Conservation (phyloP, 1,140 invertebrate species). For the Listronotus bonariensis region DNA sequence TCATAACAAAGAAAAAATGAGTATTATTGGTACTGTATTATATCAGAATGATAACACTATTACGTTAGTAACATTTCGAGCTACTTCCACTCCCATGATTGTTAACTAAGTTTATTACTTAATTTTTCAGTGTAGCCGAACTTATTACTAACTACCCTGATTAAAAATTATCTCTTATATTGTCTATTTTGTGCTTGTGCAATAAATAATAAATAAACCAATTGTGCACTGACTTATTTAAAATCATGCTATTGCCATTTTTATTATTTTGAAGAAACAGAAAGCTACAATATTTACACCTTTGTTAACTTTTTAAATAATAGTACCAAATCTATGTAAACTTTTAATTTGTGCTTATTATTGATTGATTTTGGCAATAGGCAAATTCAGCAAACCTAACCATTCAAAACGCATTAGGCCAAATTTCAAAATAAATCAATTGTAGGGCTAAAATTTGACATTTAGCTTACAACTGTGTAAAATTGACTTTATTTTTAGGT, state of each 20-base stretch:
- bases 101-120: background rate
- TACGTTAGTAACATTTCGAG: slow-evolving; percentile 5
- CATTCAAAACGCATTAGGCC: too few relatives aligned
- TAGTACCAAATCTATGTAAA: too few relatives aligned
- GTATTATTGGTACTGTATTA: slow-evolving; percentile 41
- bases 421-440: too few relatives aligned
- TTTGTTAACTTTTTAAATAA: too few relatives aligned
- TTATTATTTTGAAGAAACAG: too few relatives aligned
- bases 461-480: too few relatives aligned
- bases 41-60: slow-evolving; percentile 25
- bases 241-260: slow-evolving; percentile 9
- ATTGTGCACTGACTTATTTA: background rate
- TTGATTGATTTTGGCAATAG: too few relatives aligned
- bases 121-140: slow-evolving; percentile 1
- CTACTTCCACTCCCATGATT: background rate
- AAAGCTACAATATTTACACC: too few relatives aligned
- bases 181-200: slow-evolving; percentile 43
- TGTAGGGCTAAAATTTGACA: too few relatives aligned
- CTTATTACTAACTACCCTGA: slow-evolving; percentile 32
- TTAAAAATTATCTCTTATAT: slow-evolving; percentile 33
- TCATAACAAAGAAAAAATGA: slow-evolving; percentile 26
- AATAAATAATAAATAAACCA: slow-evolving; percentile 16
- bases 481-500: too few relatives aligned
- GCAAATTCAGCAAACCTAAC: too few relatives aligned
- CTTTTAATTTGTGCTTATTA: too few relatives aligned